These are phyloP conservation scores for Rhadinocentrus ornatus DNA, from an alignment of 2,797 vertebrate species.

Conservation along the genomic window DNA sequence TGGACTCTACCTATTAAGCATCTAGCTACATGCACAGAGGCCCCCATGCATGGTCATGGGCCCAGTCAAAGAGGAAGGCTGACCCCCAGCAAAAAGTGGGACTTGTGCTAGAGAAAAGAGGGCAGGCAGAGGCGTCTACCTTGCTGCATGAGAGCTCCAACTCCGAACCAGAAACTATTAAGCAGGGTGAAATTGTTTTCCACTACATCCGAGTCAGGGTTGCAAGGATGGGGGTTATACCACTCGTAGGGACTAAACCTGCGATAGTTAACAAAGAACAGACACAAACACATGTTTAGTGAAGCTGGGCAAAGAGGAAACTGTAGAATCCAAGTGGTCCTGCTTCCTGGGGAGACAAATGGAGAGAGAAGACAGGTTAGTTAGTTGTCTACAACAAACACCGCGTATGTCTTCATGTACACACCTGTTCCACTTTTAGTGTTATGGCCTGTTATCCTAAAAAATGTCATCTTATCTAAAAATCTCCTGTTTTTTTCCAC, in stretches of 20 bases:
- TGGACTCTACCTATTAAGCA: conserved; percentile 55
- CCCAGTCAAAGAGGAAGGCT: conserved; percentile 83
- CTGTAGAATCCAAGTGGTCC: conserved; percentile 5
- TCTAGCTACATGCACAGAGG: conserved; percentile 97
- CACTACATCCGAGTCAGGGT: conserved; percentile 99
- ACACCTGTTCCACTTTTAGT: background rate
- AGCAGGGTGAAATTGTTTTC: conserved; percentile 99
- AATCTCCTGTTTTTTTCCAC: conserved; percentile 32
- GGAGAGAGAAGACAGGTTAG: conserved; percentile 86
- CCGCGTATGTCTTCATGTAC: conserved; percentile 15
- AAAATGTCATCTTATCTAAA: conserved; percentile 14
- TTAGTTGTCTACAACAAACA: conserved; percentile 35
- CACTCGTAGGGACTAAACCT: conserved; percentile 99
- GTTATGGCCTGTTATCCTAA: no score
- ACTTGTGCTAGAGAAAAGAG: conserved; percentile 84
- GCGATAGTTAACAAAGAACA: conserved; percentile 91
- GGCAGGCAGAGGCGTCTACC: conserved; percentile 96
- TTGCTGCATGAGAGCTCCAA: conserved; percentile 99
- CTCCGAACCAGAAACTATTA: conserved; percentile 99
- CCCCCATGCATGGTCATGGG: conserved; percentile 92
- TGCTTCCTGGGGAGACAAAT: conserved; percentile 87
- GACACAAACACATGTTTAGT: conserved; percentile 71
- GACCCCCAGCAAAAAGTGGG: conserved; percentile 98
- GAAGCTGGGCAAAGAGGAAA: conserved; percentile 26
- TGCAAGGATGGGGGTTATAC: conserved; percentile 99